Percentiles rank a stretch among this genome's conserved stretches.
Conservation (phyloP, 2,888 invertebrate species). For the Melieria omissa region DNA sequence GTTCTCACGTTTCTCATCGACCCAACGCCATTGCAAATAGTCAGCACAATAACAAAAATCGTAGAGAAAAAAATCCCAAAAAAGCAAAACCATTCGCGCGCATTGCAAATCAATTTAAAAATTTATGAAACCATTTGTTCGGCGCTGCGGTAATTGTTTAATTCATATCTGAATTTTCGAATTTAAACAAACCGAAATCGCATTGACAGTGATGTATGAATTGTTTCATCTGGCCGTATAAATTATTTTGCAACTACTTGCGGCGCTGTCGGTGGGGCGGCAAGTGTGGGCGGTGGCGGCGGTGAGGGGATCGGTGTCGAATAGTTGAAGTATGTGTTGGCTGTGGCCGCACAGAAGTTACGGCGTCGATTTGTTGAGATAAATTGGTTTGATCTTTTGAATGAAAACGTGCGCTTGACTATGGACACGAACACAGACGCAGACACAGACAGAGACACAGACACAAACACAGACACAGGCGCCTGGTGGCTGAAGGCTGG, state of each 20-base stretch:
- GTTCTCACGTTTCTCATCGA: slow-evolving; percentile 20
- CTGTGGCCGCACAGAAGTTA: slow-evolving; percentile 41
- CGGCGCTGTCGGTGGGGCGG: not conserved
- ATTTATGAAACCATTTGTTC: slow-evolving; percentile 27
- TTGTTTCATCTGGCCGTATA: slow-evolving; percentile 40
- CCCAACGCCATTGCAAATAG: not conserved
- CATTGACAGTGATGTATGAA: slow-evolving; percentile 48
- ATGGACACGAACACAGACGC: no score
- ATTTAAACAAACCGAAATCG: slow-evolving; percentile 16
- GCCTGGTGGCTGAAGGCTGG: no score
- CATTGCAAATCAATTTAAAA: slow-evolving; percentile 23
- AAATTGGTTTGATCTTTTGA: slow-evolving; percentile 43
- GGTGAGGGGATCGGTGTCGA: not conserved
- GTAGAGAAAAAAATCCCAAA: not conserved
- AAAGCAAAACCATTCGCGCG: not conserved
- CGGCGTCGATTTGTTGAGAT: slow-evolving; percentile 44
- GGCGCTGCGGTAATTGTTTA: slow-evolving; percentile 27
- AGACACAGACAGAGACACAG: no score
- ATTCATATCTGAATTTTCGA: slow-evolving; percentile 10
- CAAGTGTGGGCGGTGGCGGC: not conserved
- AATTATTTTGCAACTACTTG: slow-evolving; percentile 20
- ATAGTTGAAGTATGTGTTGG: not conserved
- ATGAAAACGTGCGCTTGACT: slow-evolving; percentile 10
- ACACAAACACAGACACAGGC: no score
- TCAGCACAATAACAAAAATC: slow-evolving; percentile 2